These are phyloP conservation scores for Ditylenchus dipsaci DNA, from an alignment of 1,140 invertebrate genomes.

Conservation along the genomic window DNA sequence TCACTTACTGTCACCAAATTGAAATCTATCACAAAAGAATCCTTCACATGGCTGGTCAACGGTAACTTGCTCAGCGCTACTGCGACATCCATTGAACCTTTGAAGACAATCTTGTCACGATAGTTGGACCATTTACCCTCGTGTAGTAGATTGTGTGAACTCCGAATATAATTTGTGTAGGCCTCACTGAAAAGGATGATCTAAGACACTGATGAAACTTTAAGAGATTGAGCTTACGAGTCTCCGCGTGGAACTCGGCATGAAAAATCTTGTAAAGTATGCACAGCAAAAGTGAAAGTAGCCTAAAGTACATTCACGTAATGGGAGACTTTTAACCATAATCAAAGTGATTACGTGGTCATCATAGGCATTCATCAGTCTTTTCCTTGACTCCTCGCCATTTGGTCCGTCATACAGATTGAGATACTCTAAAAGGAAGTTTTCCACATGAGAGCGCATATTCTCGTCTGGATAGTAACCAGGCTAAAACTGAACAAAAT, in stretches of 20 bases:
- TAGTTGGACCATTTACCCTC: constrained; percentile 40
- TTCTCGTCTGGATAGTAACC: constrained; percentile 21
- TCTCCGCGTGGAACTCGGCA: constrained; percentile 4
- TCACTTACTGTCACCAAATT: constrained; percentile 19
- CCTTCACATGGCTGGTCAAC: constrained; percentile 33
- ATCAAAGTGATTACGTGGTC: constrained; percentile 25
- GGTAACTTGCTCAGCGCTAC: constrained; percentile 36
- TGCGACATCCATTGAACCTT: constrained; percentile 41
- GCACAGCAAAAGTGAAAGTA: constrained; percentile 35
- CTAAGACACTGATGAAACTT: not conserved
- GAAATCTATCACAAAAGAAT: constrained; percentile 43
- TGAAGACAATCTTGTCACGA: constrained; percentile 38
- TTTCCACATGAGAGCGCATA: constrained; percentile 25
- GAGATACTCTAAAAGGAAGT: constrained; percentile 32
- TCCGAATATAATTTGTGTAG: constrained; percentile 25
- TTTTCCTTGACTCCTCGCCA: constrained; percentile 22
- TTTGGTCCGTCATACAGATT: constrained; percentile 34
- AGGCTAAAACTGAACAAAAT: constrained; percentile 13
- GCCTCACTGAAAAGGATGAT: constrained; percentile 28
- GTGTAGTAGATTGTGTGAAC: constrained; percentile 37
- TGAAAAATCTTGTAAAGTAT: constrained; percentile 14
- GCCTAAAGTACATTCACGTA: no score
- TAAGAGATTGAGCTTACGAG: constrained; percentile 7
- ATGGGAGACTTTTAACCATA: not conserved
- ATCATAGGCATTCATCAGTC: constrained; percentile 38